A percentile compares a stretch with the other conserved stretches of the same genome.
Conservation (phyloP, 1,140 invertebrate genomes). For the Nomia melanderi region DNA sequence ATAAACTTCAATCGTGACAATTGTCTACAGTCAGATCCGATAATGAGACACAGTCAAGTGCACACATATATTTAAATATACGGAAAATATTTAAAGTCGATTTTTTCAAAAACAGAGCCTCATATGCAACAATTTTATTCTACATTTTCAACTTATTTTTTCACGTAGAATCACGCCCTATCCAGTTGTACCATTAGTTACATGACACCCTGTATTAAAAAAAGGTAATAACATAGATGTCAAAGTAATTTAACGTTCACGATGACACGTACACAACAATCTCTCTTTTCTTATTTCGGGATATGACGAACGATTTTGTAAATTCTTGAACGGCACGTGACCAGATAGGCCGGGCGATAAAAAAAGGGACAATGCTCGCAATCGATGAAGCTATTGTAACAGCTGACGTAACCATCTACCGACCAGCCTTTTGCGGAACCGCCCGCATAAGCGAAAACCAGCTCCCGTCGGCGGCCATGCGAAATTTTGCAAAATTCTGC, state of each 20-base stretch:
- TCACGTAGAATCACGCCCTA: too few relatives aligned
- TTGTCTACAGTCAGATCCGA: too few relatives aligned
- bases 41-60: too few relatives aligned
- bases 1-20: too few relatives aligned
- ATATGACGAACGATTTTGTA: neutral
- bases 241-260: neutral
- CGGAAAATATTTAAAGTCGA: too few relatives aligned
- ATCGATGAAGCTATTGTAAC: slow-evolving; percentile 39
- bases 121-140: too few relatives aligned
- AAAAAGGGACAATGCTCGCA: slow-evolving; percentile 35
- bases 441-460: slow-evolving; percentile 48
- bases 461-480: slow-evolving; percentile 21
- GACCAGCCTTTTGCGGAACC: slow-evolving; percentile 28
- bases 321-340: slow-evolving; percentile 30
- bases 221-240: too few relatives aligned
- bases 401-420: slow-evolving; percentile 30
- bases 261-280: neutral
- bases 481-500: slow-evolving; percentile 44
- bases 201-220: too few relatives aligned
- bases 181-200: too few relatives aligned
- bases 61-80: too few relatives aligned
- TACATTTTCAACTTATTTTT: too few relatives aligned
- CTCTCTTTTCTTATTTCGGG: neutral
- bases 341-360: slow-evolving; percentile 5
- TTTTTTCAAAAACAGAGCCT: too few relatives aligned